These are phyloP conservation scores for Gisinianus flammeolus DNA, from an alignment of 2,888 invertebrate species.

Conservation along the genomic window DNA sequence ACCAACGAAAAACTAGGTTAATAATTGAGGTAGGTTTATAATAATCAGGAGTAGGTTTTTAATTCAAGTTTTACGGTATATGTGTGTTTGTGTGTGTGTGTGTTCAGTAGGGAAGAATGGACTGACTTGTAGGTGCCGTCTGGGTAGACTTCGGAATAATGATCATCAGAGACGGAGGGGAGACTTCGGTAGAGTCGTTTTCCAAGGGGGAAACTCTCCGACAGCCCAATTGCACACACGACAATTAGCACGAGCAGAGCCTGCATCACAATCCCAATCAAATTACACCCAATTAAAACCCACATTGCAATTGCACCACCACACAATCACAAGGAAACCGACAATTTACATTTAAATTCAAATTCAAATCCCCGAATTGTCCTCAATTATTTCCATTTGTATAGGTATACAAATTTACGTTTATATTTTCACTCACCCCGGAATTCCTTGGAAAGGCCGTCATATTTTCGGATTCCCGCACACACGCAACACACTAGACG, in stretches of 20 bases:
- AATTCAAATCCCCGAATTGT: not conserved
- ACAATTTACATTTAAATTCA: not conserved
- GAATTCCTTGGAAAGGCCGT: too few relatives aligned
- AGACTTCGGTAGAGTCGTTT: conserved; percentile 47
- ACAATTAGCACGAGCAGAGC: not conserved
- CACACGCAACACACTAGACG: too few relatives aligned
- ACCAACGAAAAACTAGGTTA: too few relatives aligned
- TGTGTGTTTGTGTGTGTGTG: too few relatives aligned
- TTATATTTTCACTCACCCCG: too few relatives aligned
- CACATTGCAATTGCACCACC: too few relatives aligned
- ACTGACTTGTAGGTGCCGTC: conserved; percentile 59
- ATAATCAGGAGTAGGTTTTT: too few relatives aligned
- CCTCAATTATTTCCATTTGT: not conserved
- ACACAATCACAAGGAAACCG: too few relatives aligned
- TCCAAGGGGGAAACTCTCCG: conserved; percentile 24
- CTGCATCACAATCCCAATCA: not conserved
- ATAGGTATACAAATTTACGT: not conserved
- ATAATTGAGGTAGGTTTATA: too few relatives aligned
- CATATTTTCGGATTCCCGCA: too few relatives aligned
- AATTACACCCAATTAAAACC: not conserved
- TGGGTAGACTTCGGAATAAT: conserved; percentile 53
- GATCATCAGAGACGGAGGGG: conserved; percentile 57
- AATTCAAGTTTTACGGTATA: too few relatives aligned
- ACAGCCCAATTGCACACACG: not conserved
- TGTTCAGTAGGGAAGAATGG: too few relatives aligned